Conservation (phyloP, 2,888 invertebrate species). For the Xestia rhomboidea region DNA sequence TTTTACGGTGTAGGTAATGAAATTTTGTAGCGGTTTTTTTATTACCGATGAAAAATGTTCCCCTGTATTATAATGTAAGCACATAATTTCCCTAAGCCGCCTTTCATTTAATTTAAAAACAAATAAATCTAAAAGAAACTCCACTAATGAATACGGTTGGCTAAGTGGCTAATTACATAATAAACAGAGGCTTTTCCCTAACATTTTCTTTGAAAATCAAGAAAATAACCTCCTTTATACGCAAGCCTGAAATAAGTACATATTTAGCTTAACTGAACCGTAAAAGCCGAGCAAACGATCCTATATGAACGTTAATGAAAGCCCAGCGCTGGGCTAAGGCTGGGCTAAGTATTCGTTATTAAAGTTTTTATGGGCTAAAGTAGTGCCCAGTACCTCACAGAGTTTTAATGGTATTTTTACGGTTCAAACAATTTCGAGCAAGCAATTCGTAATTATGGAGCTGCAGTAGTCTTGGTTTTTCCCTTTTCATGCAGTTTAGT, state of each 20-base stretch:
- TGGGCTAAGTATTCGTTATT: constrained; percentile 59
- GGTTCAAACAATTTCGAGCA: constrained; percentile 56
- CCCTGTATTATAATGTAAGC: no score
- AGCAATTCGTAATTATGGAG: constrained; percentile 62
- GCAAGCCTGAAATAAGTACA: constrained; percentile 29
- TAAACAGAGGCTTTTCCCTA: background rate
- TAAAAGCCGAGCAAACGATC: constrained; percentile 53
- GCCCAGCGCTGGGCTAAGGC: constrained; percentile 22
- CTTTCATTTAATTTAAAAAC: constrained; percentile 6
- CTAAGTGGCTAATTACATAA: constrained; percentile 13
- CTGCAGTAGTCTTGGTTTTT: constrained; percentile 42
- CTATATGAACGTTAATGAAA: constrained; percentile 51
- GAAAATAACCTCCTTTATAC: constrained; percentile 17
- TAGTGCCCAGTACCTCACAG: constrained; percentile 30
- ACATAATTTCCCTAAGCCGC: background rate
- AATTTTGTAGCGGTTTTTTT: no score
- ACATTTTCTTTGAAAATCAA: constrained; percentile 18
- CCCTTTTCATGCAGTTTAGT: constrained; percentile 37
- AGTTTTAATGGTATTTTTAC: constrained; percentile 60
- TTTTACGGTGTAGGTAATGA: no score
- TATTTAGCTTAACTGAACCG: constrained; percentile 35
- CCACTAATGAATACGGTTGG: background rate
- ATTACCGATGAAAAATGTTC: no score
- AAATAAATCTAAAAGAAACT: constrained; percentile 9
- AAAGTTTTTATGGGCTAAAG: constrained; percentile 60